A percentile compares a stretch with the other conserved stretches of the same genome.
Conservation (phyloP, 2,113 vertebrate species). For the Ailurus styani region DNA sequence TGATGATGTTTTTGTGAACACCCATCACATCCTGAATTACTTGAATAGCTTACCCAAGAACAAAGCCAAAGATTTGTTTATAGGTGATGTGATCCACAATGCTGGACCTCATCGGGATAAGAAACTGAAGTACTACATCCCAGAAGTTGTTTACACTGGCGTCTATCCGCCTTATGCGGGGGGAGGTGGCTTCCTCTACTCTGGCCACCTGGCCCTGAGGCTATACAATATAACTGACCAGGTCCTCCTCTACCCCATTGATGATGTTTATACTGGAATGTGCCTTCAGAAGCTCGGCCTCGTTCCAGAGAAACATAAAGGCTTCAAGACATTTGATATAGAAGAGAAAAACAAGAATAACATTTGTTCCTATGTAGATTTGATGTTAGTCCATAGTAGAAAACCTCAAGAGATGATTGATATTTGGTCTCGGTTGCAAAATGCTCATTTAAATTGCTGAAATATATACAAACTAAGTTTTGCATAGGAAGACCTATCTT, state of each 20-base stretch:
- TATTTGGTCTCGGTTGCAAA: constrained; percentile 90
- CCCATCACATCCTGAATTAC: constrained; percentile 88
- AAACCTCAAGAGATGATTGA: constrained; percentile 93
- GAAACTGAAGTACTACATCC: constrained; percentile 94
- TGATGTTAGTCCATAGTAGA: constrained; percentile 94
- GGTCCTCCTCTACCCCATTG: constrained; percentile 91
- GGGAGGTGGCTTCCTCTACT: constrained; percentile 92
- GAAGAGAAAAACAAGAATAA: constrained; percentile 88
- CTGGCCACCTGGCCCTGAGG: constrained; percentile 85
- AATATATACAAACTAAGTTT: constrained; percentile 24
- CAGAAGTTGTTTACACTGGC: constrained; percentile 90
- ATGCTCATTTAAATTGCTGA: constrained; percentile 86
- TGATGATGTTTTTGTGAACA: constrained; percentile 96
- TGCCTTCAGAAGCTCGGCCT: constrained; percentile 94
- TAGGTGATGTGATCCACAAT: constrained; percentile 92
- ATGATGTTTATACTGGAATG: constrained; percentile 96
- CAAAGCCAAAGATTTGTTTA: constrained; percentile 89
- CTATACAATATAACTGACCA: constrained; percentile 83
- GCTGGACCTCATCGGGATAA: constrained; percentile 90
- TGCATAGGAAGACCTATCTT: constrained; percentile 53
- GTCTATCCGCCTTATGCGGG: constrained; percentile 90
- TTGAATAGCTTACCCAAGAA: constrained; percentile 85
- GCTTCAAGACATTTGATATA: constrained; percentile 93
- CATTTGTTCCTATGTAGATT: constrained; percentile 87
- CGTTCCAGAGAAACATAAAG: constrained; percentile 89